Percentiles rank a stretch among this genome's conserved stretches.
phyloP scores from a whole-genome alignment of 2,797 vertebrate genomes.

The Hephaestus fuliginosus region DNA sequence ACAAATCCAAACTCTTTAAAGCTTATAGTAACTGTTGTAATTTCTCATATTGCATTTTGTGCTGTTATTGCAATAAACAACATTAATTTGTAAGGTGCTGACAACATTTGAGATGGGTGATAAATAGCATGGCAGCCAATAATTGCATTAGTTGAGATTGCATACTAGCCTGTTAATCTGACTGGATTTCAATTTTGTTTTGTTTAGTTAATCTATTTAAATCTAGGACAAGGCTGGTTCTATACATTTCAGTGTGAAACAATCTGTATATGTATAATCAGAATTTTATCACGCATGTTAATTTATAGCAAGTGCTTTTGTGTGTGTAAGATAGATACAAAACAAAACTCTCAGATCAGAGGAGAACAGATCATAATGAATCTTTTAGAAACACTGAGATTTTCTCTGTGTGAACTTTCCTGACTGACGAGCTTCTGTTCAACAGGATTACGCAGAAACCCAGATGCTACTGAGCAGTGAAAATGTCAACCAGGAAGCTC shows the following conservation, averaged over 20 bases:
- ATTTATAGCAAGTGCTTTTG: background rate
- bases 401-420: background rate
- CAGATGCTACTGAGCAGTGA: constrained; percentile 92
- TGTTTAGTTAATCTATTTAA: background rate
- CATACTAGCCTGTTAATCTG: background rate
- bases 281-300: background rate
- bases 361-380: background rate
- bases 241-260: background rate
- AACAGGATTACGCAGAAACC: constrained; percentile 93
- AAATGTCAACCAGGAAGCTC: constrained; percentile 95
- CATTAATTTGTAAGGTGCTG: no score
- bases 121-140: background rate
- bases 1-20: background rate
- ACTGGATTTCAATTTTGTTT: background rate
- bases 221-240: background rate
- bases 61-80: background rate
- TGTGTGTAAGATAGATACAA: background rate
- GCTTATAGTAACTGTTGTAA: background rate
- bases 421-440: constrained; percentile 31
- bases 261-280: background rate
- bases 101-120: background rate
- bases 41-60: background rate
- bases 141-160: background rate
- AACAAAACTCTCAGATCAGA: background rate
- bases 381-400: background rate